A percentile compares a stretch with the other conserved stretches of the same genome.
Conservation (phyloP, 2,888 invertebrate species). For the Capitulum mitella region DNA sequence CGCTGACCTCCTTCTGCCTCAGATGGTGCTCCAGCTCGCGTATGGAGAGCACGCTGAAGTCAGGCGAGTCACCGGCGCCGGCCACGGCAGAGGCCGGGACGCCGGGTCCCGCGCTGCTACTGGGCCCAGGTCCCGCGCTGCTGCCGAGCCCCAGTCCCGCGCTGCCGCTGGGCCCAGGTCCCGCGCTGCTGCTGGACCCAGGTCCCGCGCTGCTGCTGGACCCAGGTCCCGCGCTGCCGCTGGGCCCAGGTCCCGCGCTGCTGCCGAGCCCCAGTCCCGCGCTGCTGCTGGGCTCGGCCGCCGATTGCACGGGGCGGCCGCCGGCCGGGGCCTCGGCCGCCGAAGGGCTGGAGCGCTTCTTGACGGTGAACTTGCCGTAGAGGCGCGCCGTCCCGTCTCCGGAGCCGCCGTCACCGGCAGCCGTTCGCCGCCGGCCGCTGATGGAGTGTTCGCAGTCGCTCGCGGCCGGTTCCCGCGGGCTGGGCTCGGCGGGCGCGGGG, state of each 20-base stretch:
- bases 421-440: not conserved
- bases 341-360: slow-evolving; percentile 24
- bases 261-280: not conserved
- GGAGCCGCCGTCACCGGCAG: not conserved
- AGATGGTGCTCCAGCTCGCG: slow-evolving; percentile 51
- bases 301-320: not conserved
- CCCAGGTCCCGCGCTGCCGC: too few species aligned
- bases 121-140: not conserved
- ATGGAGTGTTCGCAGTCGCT: not conserved
- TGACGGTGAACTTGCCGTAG: not conserved
- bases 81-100: slow-evolving; percentile 29
- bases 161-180: not conserved
- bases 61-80: not conserved
- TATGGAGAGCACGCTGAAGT: slow-evolving; percentile 46
- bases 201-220: not conserved
- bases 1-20: slow-evolving; percentile 91
- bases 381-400: not conserved
- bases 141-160: not conserved
- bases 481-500: too few species aligned
- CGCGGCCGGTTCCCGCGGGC: not conserved
- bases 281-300: not conserved
- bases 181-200: not conserved
- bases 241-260: too few species aligned
- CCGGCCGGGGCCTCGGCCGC: too few species aligned
- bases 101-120: slow-evolving; percentile 28